Conservation (phyloP, 2,113 vertebrate genomes). For the Haemorhous mexicanus region DNA sequence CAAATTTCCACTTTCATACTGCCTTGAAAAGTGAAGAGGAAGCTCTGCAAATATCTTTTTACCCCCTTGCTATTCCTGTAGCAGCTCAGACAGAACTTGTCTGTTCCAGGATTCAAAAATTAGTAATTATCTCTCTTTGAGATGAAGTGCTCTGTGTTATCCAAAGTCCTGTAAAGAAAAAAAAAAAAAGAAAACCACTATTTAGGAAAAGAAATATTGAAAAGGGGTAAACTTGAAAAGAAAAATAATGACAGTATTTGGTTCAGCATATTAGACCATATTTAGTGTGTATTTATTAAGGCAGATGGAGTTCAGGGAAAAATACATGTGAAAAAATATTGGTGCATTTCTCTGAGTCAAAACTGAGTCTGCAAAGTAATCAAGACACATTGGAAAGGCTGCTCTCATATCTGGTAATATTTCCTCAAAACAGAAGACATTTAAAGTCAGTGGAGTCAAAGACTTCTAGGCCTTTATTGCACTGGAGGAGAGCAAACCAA, state of each 20-base stretch:
- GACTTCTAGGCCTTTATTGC: not conserved
- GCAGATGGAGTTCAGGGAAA: not conserved
- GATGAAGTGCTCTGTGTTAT: not conserved
- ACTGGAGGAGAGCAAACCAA: not conserved
- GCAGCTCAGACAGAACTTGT: not conserved
- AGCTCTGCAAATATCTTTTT: not conserved
- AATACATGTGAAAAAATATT: not conserved
- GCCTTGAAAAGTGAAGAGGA: not conserved
- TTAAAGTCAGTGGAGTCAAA: not conserved
- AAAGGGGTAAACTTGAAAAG: not conserved
- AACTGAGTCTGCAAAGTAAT: not conserved
- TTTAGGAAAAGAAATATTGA: not conserved
- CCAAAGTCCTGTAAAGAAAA: not conserved
- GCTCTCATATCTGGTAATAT: not conserved
- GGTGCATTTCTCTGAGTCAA: accelerated
- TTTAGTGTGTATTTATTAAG: not conserved
- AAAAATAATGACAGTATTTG: not conserved
- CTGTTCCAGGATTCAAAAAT: not conserved
- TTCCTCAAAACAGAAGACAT: not conserved
- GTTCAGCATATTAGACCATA: not conserved
- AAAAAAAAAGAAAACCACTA: too few relatives aligned
- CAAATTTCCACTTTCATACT: not conserved
- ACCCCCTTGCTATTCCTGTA: not conserved
- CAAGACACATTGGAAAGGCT: not conserved
- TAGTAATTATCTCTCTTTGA: not conserved